Conservation (phyloP, 2,797 vertebrate genomes). For the Chaunax sp. region DNA sequence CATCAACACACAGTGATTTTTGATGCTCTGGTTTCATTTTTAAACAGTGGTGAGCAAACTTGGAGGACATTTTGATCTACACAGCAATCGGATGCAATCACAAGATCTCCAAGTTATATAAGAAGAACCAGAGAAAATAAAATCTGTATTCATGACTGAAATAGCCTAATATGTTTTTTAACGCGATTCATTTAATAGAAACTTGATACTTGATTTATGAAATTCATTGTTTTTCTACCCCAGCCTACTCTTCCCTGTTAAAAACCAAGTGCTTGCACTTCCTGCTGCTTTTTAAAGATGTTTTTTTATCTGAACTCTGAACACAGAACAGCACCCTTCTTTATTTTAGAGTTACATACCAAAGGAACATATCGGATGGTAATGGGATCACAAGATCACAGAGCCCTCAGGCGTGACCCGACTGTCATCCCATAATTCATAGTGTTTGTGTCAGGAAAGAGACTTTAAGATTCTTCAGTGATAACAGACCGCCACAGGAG, state of each 20-base stretch:
- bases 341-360: constrained; percentile 7
- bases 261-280: no score
- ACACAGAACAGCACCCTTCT: not conserved
- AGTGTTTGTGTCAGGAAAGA: constrained; percentile 31
- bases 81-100: not conserved
- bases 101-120: not conserved
- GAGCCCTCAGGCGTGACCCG: constrained; percentile 14
- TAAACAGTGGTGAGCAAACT: not conserved
- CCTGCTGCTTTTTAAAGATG: no score
- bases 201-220: not conserved
- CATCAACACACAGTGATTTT: not conserved
- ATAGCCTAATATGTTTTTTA: not conserved
- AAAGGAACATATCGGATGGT: constrained; percentile 1
- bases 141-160: not conserved
- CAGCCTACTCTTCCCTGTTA: not conserved
- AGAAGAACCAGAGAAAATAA: not conserved
- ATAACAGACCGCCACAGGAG: constrained; percentile 32
- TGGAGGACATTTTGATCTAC: not conserved
- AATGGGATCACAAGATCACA: constrained; percentile 42
- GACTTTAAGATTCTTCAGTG: constrained; percentile 1
- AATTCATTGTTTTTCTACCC: not conserved
- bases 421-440: constrained; percentile 37
- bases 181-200: no score
- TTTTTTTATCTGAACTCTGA: not conserved
- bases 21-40: not conserved